These are phyloP conservation scores for Nomada hirtipes DNA, from an alignment of 2,888 invertebrate genomes.

Conservation along the genomic window DNA sequence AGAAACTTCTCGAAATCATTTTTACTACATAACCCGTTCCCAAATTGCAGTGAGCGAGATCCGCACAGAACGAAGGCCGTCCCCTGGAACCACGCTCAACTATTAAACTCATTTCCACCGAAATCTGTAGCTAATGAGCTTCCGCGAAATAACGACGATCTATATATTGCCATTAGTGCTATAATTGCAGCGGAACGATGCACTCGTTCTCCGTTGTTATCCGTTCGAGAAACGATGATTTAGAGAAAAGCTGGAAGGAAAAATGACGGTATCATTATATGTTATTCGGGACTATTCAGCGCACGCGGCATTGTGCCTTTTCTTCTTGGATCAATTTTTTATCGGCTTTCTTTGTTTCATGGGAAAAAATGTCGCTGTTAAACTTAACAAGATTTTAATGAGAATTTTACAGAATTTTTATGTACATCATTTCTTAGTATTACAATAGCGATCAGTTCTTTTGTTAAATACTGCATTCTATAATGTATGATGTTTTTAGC, in stretches of 20 bases:
- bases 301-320: not conserved
- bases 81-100: conserved; percentile 15
- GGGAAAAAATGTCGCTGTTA: not conserved
- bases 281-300: conserved; percentile 6
- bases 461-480: too few species aligned
- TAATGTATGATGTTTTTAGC: too few species aligned
- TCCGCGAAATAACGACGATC: conserved; percentile 38
- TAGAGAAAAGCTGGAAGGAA: conserved; percentile 3
- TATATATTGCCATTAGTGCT: conserved; percentile 28
- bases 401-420: not conserved
- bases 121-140: conserved; percentile 43
- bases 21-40: conserved; percentile 24
- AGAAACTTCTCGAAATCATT: conserved; percentile 38
- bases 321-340: not conserved
- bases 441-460: too few species aligned
- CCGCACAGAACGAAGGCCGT: not conserved
- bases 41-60: conserved; percentile 34
- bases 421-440: too few species aligned
- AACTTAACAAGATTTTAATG: conserved; percentile 1
- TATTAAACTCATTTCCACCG: conserved; percentile 41
- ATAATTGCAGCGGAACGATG: not conserved
- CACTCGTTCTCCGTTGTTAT: not conserved
- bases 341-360: not conserved
- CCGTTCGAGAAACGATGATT: conserved; percentile 10
- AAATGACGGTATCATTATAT: conserved; percentile 1